Evolutionary conservation across 2,113 vertebrate species (phyloP), one percentile per base, ranked within the genome.

Genomic region (Eupsittula cactorum): DNA sequence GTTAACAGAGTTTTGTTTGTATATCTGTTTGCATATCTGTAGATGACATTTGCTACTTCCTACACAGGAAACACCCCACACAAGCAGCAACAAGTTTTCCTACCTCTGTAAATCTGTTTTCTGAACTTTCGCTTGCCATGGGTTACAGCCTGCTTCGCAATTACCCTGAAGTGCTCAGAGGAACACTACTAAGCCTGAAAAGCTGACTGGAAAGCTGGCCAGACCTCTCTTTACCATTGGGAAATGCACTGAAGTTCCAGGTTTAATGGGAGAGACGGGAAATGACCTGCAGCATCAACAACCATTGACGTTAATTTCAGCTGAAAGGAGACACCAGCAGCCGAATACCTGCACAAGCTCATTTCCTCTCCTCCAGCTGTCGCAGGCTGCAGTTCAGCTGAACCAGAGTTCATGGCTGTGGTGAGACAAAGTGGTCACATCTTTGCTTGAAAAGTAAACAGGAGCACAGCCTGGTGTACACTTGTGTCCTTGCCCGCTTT

Each of bases 251-350:
- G 80, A 68, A 41, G 52, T 71, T 90, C 69, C 90, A 94, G 76
- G 75, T 92, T 83, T 86, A 77, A 88, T 0, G 1, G 12, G 16
- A 41, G 60, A 88, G 88, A 71, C 19, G 78, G 93, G 95, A 92
- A 97, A 94, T 94, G 50, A 95, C 88, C 82, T 93, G 82, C 68
- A 84, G 88, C 80, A 86, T 75, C 88, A 96, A 81, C 82, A 95
- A 44, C 52, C 55, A 60, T 9, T 81, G 90, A 90, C 92, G 71
- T 46, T 28, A 63, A 75, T 90, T 93, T 86, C 82, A 71, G 69
- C 64, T 90, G 96, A 94, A 93, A 94, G 55, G 39, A 74, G 73
- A 88, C 82, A 81, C 76, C 29, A 0, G 63, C 82, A 90, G 82
- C n/a, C 0, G 3, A 91, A 82, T 37, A 78, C 17, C 52, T 4